Percentiles rank a stretch among this genome's conserved stretches.
Conservation (phyloP, 1,140 invertebrate genomes). For the Leguminivora glycinivorella region DNA sequence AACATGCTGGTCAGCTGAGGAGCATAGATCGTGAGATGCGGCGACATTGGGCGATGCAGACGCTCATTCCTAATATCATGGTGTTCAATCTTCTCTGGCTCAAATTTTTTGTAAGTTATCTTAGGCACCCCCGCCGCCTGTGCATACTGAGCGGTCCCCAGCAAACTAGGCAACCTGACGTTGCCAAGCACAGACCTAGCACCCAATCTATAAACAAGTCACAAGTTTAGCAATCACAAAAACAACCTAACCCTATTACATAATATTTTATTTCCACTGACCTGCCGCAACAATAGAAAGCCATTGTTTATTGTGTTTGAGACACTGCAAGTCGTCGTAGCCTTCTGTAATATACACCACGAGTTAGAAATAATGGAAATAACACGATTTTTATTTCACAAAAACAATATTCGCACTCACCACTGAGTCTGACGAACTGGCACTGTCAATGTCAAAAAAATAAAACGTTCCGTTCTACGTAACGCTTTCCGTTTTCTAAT, state of each 20-base stretch:
- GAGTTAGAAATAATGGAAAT: slow-evolving; percentile 20
- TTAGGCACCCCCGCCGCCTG: slow-evolving; percentile 58
- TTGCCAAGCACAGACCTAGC: slow-evolving; percentile 53
- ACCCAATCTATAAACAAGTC: slow-evolving; percentile 55
- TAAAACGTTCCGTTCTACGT: not conserved
- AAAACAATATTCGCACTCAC: slow-evolving; percentile 40
- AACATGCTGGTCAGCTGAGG: slow-evolving; percentile 87
- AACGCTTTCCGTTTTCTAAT: not conserved
- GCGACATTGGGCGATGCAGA: slow-evolving; percentile 86
- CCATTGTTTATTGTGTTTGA: slow-evolving; percentile 45
- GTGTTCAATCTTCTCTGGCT: slow-evolving; percentile 53
- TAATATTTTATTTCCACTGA: slow-evolving; percentile 54
- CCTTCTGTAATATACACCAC: slow-evolving; percentile 46
- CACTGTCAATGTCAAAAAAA: slow-evolving; percentile 17
- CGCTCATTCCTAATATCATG: slow-evolving; percentile 61
- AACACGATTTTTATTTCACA: slow-evolving; percentile 30
- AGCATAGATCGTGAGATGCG: slow-evolving; percentile 93
- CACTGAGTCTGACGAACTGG: slow-evolving; percentile 30
- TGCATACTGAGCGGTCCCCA: slow-evolving; percentile 56
- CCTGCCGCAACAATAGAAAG: slow-evolving; percentile 63
- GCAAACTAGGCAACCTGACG: slow-evolving; percentile 53
- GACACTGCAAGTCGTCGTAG: slow-evolving; percentile 39
- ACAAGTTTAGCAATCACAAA: slow-evolving; percentile 23
- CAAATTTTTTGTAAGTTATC: slow-evolving; percentile 61
- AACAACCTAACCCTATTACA: slow-evolving; percentile 55